Percentiles rank a stretch among this genome's conserved stretches.
phyloP scores from a whole-genome alignment of 2,797 vertebrate species.

The Steatocranus sp. region DNA sequence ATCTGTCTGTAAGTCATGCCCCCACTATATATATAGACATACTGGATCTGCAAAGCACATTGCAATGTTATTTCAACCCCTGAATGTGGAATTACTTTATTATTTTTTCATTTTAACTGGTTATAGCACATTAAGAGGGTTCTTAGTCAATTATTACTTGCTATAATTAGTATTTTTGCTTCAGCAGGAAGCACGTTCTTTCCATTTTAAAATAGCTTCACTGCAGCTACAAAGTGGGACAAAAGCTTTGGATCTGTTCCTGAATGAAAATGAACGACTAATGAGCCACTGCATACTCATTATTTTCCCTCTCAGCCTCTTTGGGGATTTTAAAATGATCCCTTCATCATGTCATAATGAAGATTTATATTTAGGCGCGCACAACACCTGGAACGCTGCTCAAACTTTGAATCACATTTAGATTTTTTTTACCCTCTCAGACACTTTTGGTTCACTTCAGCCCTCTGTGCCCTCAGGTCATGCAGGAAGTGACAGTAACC shows the following conservation, averaged over 20 bases:
- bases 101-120: not conserved
- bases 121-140: not conserved
- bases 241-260: not conserved
- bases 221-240: conserved; percentile 2
- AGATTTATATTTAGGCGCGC: not conserved
- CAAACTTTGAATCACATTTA: not conserved
- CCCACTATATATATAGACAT: not conserved
- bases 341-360: not conserved
- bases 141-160: not conserved
- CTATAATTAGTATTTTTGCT: not conserved
- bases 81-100: not conserved
- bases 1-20: not conserved
- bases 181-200: not conserved
- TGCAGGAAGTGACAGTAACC: conserved; percentile 54
- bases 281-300: not conserved
- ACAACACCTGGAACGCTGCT: not conserved
- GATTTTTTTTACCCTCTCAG: not conserved
- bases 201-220: not conserved
- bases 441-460: not conserved
- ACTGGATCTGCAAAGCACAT: not conserved
- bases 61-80: not conserved
- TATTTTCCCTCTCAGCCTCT: conserved; percentile 17
- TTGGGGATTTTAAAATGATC: conserved; percentile 14
- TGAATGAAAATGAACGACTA: conserved; percentile 13
- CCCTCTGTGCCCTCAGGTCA: conserved; percentile 1